Base-by-base conservation (phyloP, 2,888 invertebrate species). In the Diogma glabrata region DNA sequence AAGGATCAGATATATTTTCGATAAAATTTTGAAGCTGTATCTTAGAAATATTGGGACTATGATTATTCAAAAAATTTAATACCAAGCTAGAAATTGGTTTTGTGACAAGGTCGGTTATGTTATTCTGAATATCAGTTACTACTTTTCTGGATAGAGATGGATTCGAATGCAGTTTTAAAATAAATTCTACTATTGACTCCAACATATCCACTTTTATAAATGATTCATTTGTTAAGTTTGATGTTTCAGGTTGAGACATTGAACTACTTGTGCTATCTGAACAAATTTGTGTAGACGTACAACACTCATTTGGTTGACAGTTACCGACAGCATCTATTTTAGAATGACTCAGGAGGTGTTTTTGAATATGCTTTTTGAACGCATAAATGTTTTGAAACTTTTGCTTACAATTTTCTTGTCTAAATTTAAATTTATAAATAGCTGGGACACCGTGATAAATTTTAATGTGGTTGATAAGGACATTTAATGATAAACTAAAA, bases 351-450 rank as follows among this genome's bases (percentile, higher is more conserved):
- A 17, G 36, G 14, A 17, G 16, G 36, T 36, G 36, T 17, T 36
- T 36, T 36, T 17, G 17, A 36, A 14, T 10, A 10, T 14, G n/a
- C n/a, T 7, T n/a, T n/a, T n/a, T n/a, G n/a, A n/a, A n/a, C n/a
- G n/a, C n/a, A n/a, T n/a, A n/a, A n/a, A 36, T 36, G 10, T 36
- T 36, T 36, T 36, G 36, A 36, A 36, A 36, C 17, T 36, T 36
- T 36, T 36, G 36, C 10, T 14, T 36, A 10, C 36, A 36, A 36
- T 33, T 4, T 33, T 33, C 33, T 33, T 33, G 33, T 10, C 33
- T 33, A 33, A 12, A 33, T 33, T 33, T 36, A 36, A 36, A 36
- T 14, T 36, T 36, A 36, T 36, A 36, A 36, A 36, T 36, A 33
- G 33, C 33, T 7, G 36, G 36, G 7, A 36, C 5, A 36, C 10